phyloP scores from a whole-genome alignment of 2,888 invertebrate species.

The Leptinotarsa peninsularis region DNA sequence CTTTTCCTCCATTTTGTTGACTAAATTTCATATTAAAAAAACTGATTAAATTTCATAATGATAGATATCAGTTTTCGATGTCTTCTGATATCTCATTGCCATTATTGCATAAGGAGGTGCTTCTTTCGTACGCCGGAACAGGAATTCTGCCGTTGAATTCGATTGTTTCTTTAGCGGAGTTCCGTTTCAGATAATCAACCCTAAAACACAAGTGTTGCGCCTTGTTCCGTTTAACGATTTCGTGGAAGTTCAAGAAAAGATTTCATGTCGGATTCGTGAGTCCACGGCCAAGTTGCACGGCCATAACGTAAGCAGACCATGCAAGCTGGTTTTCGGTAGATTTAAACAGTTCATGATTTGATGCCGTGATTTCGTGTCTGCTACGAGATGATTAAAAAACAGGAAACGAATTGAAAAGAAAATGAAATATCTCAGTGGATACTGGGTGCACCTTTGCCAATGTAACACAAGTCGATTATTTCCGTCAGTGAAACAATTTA shows the following conservation, averaged over 20 bases:
- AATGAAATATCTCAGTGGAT: no score
- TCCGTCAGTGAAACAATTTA: no score
- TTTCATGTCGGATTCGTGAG: not conserved
- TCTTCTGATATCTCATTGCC: not conserved
- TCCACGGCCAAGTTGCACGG: not conserved
- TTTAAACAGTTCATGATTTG: no score
- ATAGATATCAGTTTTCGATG: not conserved
- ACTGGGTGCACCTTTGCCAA: no score
- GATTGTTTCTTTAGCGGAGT: conserved; percentile 1
- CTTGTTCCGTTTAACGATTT: not conserved
- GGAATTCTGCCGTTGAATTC: conserved; percentile 2
- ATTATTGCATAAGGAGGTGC: not conserved
- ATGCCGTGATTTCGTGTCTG: no score
- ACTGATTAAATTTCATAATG: no score
- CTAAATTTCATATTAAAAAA: no score
- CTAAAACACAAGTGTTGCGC: not conserved
- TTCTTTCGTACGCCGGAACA: not conserved
- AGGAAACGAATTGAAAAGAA: no score
- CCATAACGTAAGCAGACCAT: not conserved
- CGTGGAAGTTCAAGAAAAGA: conserved; percentile 3
- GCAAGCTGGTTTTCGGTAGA: no score
- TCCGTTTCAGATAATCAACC: conserved; percentile 8
- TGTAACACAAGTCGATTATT: no score
- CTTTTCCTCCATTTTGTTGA: no score
- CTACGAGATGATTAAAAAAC: no score